Evolutionary conservation across 2,113 vertebrate genomes (phyloP).

Genomic region (Tympanuchus pallidicinctus): DNA sequence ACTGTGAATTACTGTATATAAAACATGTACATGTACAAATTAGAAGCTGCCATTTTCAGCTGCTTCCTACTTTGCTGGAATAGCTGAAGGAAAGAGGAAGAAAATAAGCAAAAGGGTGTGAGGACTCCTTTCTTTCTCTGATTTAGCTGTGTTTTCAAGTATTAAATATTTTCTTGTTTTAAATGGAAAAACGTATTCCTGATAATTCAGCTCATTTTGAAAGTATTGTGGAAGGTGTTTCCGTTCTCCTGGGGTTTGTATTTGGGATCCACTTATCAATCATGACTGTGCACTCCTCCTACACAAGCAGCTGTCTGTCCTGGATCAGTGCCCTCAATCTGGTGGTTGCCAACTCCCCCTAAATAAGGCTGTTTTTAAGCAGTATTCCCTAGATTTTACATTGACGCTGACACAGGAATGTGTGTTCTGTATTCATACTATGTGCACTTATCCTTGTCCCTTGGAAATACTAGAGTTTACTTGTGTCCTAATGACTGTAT

Average conservation of each 20-base stretch:
- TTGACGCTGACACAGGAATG: neutral
- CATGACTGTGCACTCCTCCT: rapidly evolving
- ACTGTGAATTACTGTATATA: neutral
- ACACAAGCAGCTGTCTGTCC: neutral
- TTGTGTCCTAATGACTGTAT: neutral
- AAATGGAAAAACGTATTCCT: neutral
- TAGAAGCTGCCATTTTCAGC: neutral
- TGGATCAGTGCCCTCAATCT: neutral
- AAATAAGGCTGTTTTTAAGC: neutral
- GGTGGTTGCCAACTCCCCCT: neutral
- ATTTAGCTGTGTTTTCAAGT: neutral
- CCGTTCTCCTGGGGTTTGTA: neutral
- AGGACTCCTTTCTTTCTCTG: neutral
- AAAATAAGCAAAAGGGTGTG: neutral
- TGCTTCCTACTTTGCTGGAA: neutral
- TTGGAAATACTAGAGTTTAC: neutral
- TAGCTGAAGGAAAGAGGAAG: neutral
- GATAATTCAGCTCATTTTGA: neutral
- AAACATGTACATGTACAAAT: neutral
- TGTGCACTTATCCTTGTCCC: neutral
- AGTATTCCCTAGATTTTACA: neutral
- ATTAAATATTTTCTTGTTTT: neutral
- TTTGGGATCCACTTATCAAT: neutral
- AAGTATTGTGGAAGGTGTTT: neutral
- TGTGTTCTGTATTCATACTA: neutral